Evolutionary conservation across 2,888 invertebrate genomes (phyloP).

Genomic region (Aleiodes alternator): DNA sequence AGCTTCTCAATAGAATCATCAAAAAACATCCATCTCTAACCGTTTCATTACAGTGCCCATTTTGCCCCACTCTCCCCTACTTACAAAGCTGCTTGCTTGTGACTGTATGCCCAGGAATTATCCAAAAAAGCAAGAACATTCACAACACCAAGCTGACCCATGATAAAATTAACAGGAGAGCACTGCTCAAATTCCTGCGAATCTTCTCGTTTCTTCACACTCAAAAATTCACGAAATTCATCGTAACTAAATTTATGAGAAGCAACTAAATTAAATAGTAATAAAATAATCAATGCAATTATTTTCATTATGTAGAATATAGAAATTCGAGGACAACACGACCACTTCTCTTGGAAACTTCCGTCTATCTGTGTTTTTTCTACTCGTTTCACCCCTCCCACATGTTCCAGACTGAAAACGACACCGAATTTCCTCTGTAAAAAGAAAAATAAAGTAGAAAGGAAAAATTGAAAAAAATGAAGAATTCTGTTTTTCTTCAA

Average conservation of each 20-base stretch:
- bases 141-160: constrained; percentile 61
- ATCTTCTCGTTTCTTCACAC: not conserved
- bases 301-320: not conserved
- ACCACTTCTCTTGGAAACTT: not conserved
- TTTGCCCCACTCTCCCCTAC: constrained; percentile 46
- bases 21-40: too few relatives aligned
- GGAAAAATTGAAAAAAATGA: constrained; percentile 45
- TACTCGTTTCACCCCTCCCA: not conserved
- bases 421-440: not conserved
- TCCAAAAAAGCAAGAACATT: constrained; percentile 69
- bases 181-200: constrained; percentile 63
- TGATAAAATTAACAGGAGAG: constrained; percentile 58
- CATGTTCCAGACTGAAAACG: not conserved
- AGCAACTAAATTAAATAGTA: not conserved
- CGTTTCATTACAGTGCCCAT: too few relatives aligned
- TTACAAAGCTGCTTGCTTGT: constrained; percentile 69
- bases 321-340: not conserved
- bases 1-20: too few relatives aligned
- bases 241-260: not conserved
- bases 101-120: constrained; percentile 66
- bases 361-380: constrained; percentile 8
- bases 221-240: not conserved
- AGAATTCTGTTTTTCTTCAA: constrained; percentile 51
- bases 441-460: not conserved
- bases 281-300: not conserved